Base-by-base conservation (phyloP, 2,888 invertebrate genomes). In the Eristalis pertinax region DNA sequence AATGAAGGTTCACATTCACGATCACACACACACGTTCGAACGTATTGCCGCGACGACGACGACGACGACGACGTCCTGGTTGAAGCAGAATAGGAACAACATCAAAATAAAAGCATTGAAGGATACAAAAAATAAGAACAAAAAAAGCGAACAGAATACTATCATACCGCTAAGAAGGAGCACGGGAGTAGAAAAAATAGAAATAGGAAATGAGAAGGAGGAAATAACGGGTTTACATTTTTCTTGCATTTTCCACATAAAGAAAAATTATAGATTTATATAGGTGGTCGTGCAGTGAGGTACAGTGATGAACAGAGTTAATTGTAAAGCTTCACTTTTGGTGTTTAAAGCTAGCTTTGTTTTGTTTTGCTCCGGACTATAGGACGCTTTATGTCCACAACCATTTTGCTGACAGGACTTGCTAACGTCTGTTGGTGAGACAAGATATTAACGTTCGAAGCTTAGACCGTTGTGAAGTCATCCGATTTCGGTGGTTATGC, bases 241-340 rank as follows among this genome's bases (percentile, higher is more conserved):
- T 82, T 86, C 86, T 86, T 86, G 86, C 86, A 86, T 86, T 86
- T 86, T 78, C 78, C 86, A 86, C 86, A 86, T 86, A 86, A 86
- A 86, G 86, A 82, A 86, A 80, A 82, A 73, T 86, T 82, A 86
- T 86, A 86, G 86, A 86, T 86, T 86, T 82, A 78, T 82, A 74
- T 82, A 82, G 86, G 78, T 82, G 82, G 77, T 62, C 35, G 50
- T 62, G 13, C 82, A 63, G 82, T 86, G 77, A 78, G 26, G 26
- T 2, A 26, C 26, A 26, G 26, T n/a, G n/a, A n/a, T 35, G 77
- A 77, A 65, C 56, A 26, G 10, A 13, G 19, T n/a, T 1, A 3
- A 11, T 10, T 35, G 35, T 11, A n/a, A 10, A 38, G 38, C 13
- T 13, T 38, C 13, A 38, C 38, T 38, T 13, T 4, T 38, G 3